Conservation (phyloP, 2,888 invertebrate genomes). For the Nebria brevicollis region DNA sequence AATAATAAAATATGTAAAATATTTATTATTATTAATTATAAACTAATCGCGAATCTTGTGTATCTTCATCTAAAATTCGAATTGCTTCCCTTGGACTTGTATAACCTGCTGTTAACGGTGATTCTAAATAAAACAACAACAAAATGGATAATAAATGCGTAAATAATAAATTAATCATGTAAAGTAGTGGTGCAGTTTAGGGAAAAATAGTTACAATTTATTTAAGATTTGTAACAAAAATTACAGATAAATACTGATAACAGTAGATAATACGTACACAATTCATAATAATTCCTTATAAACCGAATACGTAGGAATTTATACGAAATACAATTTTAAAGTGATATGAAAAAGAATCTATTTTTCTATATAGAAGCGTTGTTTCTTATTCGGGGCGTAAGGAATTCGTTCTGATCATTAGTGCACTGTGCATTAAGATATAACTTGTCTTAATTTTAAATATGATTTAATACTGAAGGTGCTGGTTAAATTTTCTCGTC, state of each 20-base stretch:
- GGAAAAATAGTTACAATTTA: constrained; percentile 6
- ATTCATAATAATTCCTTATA: no score
- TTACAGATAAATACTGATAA: constrained; percentile 13
- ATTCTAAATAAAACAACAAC: constrained; percentile 18
- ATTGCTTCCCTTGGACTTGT: constrained; percentile 76
- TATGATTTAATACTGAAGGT: not conserved
- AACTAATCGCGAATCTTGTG: constrained; percentile 48
- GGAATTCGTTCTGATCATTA: no score
- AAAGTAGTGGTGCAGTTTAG: not conserved
- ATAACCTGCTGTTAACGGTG: constrained; percentile 63
- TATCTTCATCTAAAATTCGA: constrained; percentile 70
- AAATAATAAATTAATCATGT: not conserved
- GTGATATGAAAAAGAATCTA: no score
- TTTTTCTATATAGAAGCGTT: no score
- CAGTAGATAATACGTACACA: no score
- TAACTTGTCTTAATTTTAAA: not conserved
- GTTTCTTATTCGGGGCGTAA: no score
- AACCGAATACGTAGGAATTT: no score
- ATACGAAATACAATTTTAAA: no score
- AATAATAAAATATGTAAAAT: not conserved
- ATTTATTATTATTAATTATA: not conserved
- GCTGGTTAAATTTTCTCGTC: not conserved
- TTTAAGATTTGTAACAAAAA: constrained; percentile 6
- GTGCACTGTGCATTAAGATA: not conserved
- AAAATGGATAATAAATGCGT: constrained; percentile 4